These are phyloP conservation scores for Nysson spinosus DNA, from an alignment of 2,888 invertebrate genomes.

Conservation along the genomic window DNA sequence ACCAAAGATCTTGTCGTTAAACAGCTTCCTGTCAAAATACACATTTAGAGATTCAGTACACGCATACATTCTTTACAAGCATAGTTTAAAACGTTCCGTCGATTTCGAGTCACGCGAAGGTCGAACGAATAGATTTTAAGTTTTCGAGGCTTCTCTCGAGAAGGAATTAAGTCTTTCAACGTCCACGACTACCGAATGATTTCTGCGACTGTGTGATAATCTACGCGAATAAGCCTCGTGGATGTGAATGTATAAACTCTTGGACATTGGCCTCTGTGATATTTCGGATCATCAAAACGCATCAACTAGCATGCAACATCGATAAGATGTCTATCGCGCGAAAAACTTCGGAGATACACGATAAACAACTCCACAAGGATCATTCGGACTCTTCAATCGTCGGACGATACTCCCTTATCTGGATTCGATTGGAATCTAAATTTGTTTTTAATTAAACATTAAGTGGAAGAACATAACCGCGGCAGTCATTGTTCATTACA, in stretches of 20 bases:
- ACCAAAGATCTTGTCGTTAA: neutral
- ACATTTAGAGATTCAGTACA: slow-evolving; percentile 8
- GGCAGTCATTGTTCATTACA: neutral
- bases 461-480: neutral
- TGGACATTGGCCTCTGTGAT: neutral
- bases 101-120: slow-evolving; percentile 48
- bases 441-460: neutral
- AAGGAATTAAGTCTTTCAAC: too few species aligned
- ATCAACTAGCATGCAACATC: neutral
- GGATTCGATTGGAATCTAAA: neutral
- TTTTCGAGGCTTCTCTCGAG: too few species aligned
- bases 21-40: slow-evolving; percentile 13
- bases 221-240: too few species aligned
- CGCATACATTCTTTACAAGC: neutral
- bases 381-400: neutral
- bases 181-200: too few species aligned
- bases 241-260: too few species aligned
- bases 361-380: neutral
- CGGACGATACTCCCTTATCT: neutral
- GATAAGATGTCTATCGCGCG: neutral
- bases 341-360: neutral
- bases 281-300: neutral
- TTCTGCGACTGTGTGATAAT: too few species aligned
- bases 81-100: slow-evolving; percentile 1
- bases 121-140: slow-evolving; percentile 15